Evolutionary conservation across 2,888 invertebrate species (phyloP), one percentile per base, ranked within the genome.

Genomic region (Urechis unicinctus): DNA sequence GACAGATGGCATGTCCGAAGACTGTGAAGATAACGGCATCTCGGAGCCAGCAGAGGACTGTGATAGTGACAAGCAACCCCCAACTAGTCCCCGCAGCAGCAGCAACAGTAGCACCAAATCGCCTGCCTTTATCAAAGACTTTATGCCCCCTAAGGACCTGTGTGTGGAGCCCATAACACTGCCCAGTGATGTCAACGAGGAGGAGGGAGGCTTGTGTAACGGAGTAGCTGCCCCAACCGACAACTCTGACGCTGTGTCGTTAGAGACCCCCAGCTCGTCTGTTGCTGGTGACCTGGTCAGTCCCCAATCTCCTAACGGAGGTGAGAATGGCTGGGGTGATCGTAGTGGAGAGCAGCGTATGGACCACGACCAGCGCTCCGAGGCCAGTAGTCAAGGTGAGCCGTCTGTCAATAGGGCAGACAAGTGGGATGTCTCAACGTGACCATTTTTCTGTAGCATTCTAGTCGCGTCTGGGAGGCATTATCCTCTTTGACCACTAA

Each of bases 201-300:
- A 22, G 48, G 25, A 48, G 24, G 42, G 25, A 17, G 42, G 47
- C 44, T 17, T 58, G 30, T 61, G 61, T 48, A 61, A 61, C 41
- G 61, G 61, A 21, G 57, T 61, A 26, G 56, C 56, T 36, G 25
- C 53, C 31, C 53, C 48, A 28, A 47, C 50, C 31, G 36, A 31
- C 54, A 30, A 43, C 29, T 21, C 30, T 25, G 1, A 49, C 52
- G 5, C 29, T 13, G 26, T 30, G 17, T 36, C 36, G 9, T 17
- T 36, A 17, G 17, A 45, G 22, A 45, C 55, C n/a, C 3, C 44
- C 28, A 45, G 50, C 13, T 45, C 50, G 2, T 17, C 46, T 13
- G 36, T 50, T 13, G 45, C 54, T 2, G 5, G 13, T 9, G 6
- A 5, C 52, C 44, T 2, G 2, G 21, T 42, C 54, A 4, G 41